Evolutionary conservation across 2,888 invertebrate genomes (phyloP).

Genomic region (Caradrina clavipalpis): DNA sequence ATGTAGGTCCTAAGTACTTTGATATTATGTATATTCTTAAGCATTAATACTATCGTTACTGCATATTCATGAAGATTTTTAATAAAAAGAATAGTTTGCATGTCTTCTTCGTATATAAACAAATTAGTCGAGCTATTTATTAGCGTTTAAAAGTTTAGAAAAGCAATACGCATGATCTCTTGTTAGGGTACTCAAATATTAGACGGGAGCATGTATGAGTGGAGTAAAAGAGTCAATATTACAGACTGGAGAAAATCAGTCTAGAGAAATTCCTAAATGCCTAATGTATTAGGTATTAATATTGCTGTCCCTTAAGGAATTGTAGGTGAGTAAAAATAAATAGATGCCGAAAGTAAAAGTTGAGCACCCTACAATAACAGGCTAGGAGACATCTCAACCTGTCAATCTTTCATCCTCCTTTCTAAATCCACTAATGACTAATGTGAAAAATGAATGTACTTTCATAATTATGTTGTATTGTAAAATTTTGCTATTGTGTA

Average conservation of each 20-base stretch:
- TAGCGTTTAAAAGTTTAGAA: slow-evolving; percentile 53
- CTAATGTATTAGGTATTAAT: slow-evolving; percentile 46
- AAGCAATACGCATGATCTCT: slow-evolving; percentile 57
- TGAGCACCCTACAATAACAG: slow-evolving; percentile 66
- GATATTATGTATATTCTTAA: slow-evolving; percentile 40
- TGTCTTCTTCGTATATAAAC: slow-evolving; percentile 62
- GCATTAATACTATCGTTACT: slow-evolving; percentile 45
- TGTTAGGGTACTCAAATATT: slow-evolving; percentile 62
- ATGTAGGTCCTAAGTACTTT: slow-evolving; percentile 55
- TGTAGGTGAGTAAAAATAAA: slow-evolving; percentile 61
- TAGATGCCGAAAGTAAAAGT: slow-evolving; percentile 50
- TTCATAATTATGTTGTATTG: not conserved
- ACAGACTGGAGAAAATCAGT: slow-evolving; percentile 30
- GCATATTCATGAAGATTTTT: slow-evolving; percentile 53
- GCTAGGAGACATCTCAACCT: slow-evolving; percentile 62
- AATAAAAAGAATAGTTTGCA: slow-evolving; percentile 68
- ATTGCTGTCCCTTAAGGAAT: slow-evolving; percentile 59
- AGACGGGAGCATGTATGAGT: slow-evolving; percentile 73
- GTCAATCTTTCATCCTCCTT: slow-evolving; percentile 61
- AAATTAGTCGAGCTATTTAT: slow-evolving; percentile 54
- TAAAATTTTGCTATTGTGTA: not conserved
- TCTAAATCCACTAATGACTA: slow-evolving; percentile 13
- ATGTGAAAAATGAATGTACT: no score
- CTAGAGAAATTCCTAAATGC: slow-evolving; percentile 15
- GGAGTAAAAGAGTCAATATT: slow-evolving; percentile 42